Percentiles rank a stretch among this genome's conserved stretches.
Evolutionary conservation across 2,888 invertebrate genomes (phyloP).

Genomic region (Danaus chrysippus): DNA sequence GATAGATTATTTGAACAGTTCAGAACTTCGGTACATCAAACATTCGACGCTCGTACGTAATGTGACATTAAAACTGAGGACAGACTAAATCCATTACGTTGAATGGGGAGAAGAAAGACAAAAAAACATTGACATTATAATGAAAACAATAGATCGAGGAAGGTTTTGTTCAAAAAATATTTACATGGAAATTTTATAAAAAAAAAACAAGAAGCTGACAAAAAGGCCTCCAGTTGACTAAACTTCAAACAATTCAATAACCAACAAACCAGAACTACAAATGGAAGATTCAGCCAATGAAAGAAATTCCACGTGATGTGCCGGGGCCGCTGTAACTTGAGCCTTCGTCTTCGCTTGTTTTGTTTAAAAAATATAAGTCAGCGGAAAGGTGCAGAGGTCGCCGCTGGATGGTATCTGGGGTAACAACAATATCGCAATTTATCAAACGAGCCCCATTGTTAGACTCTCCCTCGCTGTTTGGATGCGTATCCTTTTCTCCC

Average conservation of each 20-base stretch:
- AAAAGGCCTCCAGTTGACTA: slow-evolving; percentile 32
- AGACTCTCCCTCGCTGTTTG: slow-evolving; percentile 49
- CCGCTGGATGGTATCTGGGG: slow-evolving; percentile 38
- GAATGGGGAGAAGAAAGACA: neutral
- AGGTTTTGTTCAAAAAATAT: slow-evolving; percentile 9
- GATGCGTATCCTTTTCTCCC: slow-evolving; percentile 42
- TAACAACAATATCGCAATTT: slow-evolving; percentile 72
- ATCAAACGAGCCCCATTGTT: slow-evolving; percentile 75
- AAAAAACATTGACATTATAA: neutral
- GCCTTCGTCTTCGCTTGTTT: slow-evolving; percentile 24
- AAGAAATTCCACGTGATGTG: slow-evolving; percentile 38
- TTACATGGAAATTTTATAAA: slow-evolving; percentile 13
- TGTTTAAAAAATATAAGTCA: slow-evolving; percentile 28
- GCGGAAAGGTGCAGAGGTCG: slow-evolving; percentile 48
- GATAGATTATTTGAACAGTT: slow-evolving; percentile 9
- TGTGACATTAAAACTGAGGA: neutral
- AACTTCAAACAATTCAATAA: slow-evolving; percentile 41
- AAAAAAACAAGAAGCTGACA: slow-evolving; percentile 24
- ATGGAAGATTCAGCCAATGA: slow-evolving; percentile 39
- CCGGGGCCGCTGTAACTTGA: slow-evolving; percentile 30
- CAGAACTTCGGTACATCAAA: slow-evolving; percentile 10
- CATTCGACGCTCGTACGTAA: neutral
- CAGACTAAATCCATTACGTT: neutral
- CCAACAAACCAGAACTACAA: slow-evolving; percentile 36
- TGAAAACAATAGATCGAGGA: neutral